Base-by-base conservation (phyloP, 2,888 invertebrate genomes). In the Keiferia lycopersicella region DNA sequence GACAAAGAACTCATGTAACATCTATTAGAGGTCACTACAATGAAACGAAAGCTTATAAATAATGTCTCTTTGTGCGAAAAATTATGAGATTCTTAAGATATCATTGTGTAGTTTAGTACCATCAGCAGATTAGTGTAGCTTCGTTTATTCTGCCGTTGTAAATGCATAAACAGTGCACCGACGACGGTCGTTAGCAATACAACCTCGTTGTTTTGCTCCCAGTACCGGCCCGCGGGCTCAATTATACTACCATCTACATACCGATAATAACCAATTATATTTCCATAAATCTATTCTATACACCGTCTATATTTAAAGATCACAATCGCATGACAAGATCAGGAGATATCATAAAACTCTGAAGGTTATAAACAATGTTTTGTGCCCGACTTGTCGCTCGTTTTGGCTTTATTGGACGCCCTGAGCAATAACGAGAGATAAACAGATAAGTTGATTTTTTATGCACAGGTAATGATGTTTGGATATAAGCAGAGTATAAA, bases 171-270 rank as follows among this genome's bases (percentile, higher is more conserved):
- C 78, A 82, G 72, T 76, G 71, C 62, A 68, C 63, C 76, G 81
- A 80, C 78, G 79, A 67, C 82, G 74, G 74, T 88, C 82, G 83
- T 87, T 87, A 84, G 71, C 80, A 72, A 85, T 86, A 86, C 67
- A 48, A 71, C 75, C 81, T 80, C 77, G 67, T 69, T 67, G 64
- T 41, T 68, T 64, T 66, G 38, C 50, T 38, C 39, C 18, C 62
- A 62, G 57, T 67, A 67, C 68, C 67, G 56, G 71, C 73, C 69
- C 51, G 62, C 20, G 66, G 71, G 67, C 66, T 73, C 70, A 73
- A 74, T 75, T 75, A 74, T 64, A 65, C 65, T 66, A 60, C 62
- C 61, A 61, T 61, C 61, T 61, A 50, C 61, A 26, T 20, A 18
- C n/a, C 53, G 20, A 63, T 62, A 65, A 61, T 64, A 63, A 51